Evolutionary conservation across 2,888 invertebrate species (phyloP), one percentile per base, ranked within the genome.

Genomic region (Campoletis raptor): DNA sequence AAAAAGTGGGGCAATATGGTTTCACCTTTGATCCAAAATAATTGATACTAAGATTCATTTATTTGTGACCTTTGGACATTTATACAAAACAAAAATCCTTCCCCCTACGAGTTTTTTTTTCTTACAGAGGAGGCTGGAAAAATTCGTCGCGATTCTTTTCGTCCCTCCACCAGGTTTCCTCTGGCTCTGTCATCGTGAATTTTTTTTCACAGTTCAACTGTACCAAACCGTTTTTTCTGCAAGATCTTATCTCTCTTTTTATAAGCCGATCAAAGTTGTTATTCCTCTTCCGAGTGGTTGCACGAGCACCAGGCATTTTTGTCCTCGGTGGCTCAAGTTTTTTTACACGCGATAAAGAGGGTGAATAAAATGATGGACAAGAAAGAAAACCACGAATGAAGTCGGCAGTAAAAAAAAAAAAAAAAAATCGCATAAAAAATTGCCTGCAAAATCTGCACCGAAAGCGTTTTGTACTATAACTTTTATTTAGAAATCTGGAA

Each of bases 211-310:
- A 42, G 37, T 81, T 61, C 52, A 64, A 67, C 66, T 48, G 64
- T 40, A 54, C 45, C 24, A 78, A 85, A 78, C 81, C 69, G 66
- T 81, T 78, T 74, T 64, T 24, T 61, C 72, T 52, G 40, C 72
- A 70, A 64, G 61, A 80, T 37, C 54, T 69, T 67, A 42, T 57
- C 61, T 66, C 21, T 45, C n/a, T 81, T 64, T 80, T 73, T 66
- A 66, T 78, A 69, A 74, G 81, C 78, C 78, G 48, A 72, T 82
- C 69, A 82, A 79, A 74, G 78, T 79, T 57, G 74, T 78, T 73
- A 57, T 67, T 67, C 73, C 21, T 79, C 69, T 74, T 79, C 24
- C 79, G 69, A 64, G 42, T 42, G 79, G 36, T 79, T 79, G 72
- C 70, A 67, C 72, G 37, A 78, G 36, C 36, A 48, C 77, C 57